A percentile compares a stretch with the other conserved stretches of the same genome.
Conservation (phyloP, 2,113 vertebrate genomes). For the Rattus rattus region DNA sequence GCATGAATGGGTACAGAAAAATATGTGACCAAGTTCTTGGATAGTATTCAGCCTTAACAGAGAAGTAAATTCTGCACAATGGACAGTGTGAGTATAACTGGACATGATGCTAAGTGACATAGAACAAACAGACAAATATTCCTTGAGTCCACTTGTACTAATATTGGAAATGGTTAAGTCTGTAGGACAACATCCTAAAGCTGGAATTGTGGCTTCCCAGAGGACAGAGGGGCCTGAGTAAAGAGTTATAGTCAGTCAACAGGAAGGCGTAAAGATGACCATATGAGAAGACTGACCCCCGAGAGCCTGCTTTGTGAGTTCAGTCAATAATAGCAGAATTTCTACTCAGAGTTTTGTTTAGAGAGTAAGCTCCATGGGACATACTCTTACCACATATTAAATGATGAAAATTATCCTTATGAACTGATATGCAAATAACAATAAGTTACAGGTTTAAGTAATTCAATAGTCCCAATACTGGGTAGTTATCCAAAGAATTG, state of each 20-base stretch:
- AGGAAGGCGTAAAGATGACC: background rate
- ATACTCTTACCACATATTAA: background rate
- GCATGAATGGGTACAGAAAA: background rate
- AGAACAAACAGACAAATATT: background rate
- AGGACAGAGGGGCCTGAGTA: background rate
- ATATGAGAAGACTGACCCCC: background rate
- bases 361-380: background rate
- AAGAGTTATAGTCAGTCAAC: background rate
- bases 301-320: background rate
- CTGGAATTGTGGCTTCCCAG: background rate
- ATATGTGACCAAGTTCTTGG: background rate
- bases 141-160: background rate
- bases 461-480: background rate
- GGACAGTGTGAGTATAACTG: background rate
- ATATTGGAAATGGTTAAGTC: background rate
- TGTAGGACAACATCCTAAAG: background rate
- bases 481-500: background rate
- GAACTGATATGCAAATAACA: background rate
- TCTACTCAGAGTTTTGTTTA: background rate
- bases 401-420: background rate
- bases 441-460: slow-evolving; percentile 1
- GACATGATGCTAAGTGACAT: background rate
- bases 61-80: background rate
- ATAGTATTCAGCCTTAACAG: background rate
- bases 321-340: background rate